Base-by-base conservation (phyloP, 2,888 invertebrate genomes). In the Marronus borbonicus region DNA sequence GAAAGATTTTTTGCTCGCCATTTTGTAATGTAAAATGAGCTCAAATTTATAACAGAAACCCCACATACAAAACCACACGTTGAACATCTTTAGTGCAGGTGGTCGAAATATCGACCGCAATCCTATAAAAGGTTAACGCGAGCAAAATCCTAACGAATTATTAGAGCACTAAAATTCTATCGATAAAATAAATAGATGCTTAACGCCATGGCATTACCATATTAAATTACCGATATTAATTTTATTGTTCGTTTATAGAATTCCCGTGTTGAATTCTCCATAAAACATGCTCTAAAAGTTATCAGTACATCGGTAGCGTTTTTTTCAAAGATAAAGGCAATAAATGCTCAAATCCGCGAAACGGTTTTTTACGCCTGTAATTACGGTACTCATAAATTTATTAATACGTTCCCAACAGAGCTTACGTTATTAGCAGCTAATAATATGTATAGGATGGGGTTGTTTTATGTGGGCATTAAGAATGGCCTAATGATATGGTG, bases 181-280 rank as follows among this genome's bases (percentile, higher is more conserved):
- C 55, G 17, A 55, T n/a, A 55, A 55, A 55, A 36, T 17, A 17
- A n/a, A 8, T 17, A 17, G 2, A 8, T 3, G n/a, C 12, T 52
- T 52, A 52, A 52, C 14, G 50, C 3, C 50, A 50, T 50, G 12
- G 50, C 7, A 50, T 50, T 52, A 55, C n/a, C 55, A n/a, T n/a
- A n/a, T 3, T 55, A 55, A 55, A 55, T 55, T n/a, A 55, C n/a
- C n/a, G n/a, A 55, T 55, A 55, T 55, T 55, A 55, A 55, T n/a
- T 55, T 55, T 55, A 55, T 55, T 55, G 55, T 55, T 55, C 55
- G 55, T 55, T 44, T 55, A 55, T 55, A 55, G n/a, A 55, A 55
- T 55, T 17, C 17, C 3, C 5, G 55, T 14, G 55, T 55, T 55
- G n/a, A 55, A 17, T 55, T 55, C 14, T 17, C 55, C n/a, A 55